Evolutionary conservation across 2,113 vertebrate species (phyloP).

Genomic region (Passer domesticus): DNA sequence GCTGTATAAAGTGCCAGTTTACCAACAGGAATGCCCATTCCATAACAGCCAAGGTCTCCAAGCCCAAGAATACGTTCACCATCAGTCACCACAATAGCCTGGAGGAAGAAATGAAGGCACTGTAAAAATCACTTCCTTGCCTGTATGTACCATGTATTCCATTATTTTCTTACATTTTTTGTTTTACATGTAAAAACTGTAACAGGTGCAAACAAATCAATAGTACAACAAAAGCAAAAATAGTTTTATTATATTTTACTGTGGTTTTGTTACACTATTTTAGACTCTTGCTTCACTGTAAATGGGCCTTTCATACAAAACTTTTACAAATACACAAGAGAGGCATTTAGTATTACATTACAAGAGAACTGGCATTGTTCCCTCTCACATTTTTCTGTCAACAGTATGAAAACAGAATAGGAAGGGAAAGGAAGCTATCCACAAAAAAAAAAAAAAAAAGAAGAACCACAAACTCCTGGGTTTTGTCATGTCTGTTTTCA

Average conservation of each 20-base stretch:
- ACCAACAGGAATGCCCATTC: slow-evolving; percentile 98
- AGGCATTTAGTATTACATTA: background rate
- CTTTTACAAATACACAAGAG: background rate
- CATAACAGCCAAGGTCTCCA: slow-evolving; percentile 93
- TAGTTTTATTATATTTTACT: background rate
- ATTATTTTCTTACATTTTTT: background rate
- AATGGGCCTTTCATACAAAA: background rate
- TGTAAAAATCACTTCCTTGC: background rate
- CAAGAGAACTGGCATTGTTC: background rate
- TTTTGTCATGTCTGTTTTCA: background rate
- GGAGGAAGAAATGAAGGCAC: background rate
- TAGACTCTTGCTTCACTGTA: background rate
- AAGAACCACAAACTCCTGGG: background rate
- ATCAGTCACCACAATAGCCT: slow-evolving; percentile 95
- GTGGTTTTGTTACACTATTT: background rate
- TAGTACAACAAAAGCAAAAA: background rate
- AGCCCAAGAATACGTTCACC: slow-evolving; percentile 96
- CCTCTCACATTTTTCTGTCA: background rate
- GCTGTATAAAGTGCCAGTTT: slow-evolving; percentile 96
- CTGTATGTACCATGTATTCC: background rate
- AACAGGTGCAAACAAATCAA: background rate
- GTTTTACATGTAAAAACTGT: background rate
- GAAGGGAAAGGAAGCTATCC: slow-evolving; percentile 3
- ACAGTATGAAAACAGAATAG: background rate
- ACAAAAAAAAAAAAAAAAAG: no score